Evolutionary conservation across 2,888 invertebrate genomes (phyloP).

Genomic region (Doris montereyensis): DNA sequence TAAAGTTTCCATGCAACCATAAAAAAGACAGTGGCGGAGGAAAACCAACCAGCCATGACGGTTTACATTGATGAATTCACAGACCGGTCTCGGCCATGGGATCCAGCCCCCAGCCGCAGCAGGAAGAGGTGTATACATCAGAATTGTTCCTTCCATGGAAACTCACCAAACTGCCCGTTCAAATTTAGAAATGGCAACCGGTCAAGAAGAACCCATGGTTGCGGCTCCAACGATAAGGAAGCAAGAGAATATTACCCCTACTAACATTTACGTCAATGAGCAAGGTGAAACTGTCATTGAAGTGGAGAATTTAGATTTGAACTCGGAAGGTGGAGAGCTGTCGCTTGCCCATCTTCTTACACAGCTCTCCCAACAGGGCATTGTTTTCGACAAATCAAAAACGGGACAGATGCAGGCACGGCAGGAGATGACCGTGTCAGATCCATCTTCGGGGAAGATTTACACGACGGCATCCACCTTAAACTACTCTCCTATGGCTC

Average conservation of each 20-base stretch:
- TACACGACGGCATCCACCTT: neutral
- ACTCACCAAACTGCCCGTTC: too few relatives aligned
- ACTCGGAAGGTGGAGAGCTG: constrained; percentile 44
- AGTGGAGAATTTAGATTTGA: constrained; percentile 44
- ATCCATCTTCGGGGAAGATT: neutral
- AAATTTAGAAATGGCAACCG: too few relatives aligned
- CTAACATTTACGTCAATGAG: constrained; percentile 46
- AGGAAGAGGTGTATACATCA: neutral
- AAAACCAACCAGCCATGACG: constrained; percentile 32
- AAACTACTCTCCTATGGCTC: neutral
- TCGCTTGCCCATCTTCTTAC: constrained; percentile 45
- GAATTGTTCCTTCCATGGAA: neutral
- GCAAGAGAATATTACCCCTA: too few relatives aligned
- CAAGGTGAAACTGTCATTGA: constrained; percentile 47
- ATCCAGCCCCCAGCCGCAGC: neutral
- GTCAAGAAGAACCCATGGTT: neutral
- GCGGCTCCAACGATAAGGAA: neutral
- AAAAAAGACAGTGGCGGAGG: constrained; percentile 33
- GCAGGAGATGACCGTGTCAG: constrained; percentile 4
- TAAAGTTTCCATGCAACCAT: constrained; percentile 56
- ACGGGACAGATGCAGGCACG: constrained; percentile 30
- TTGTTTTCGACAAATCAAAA: constrained; percentile 43
- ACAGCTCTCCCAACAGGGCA: constrained; percentile 46
- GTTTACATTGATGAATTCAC: constrained; percentile 34
- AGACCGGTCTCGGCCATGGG: neutral